These are phyloP conservation scores for Dendrocincla tyrannina DNA, from an alignment of 2,797 vertebrate genomes.

Conservation along the genomic window DNA sequence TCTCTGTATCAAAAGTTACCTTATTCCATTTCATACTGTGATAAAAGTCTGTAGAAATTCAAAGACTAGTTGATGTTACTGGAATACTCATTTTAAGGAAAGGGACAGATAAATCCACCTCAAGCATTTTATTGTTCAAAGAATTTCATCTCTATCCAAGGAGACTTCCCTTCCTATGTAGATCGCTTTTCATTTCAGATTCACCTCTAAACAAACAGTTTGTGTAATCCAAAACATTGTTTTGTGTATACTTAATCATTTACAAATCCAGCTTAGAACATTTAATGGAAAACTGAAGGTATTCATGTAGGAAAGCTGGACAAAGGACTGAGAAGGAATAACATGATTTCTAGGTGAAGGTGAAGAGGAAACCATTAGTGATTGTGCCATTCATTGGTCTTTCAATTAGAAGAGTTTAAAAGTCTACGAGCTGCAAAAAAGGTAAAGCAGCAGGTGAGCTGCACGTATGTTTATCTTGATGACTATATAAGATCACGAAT, in stretches of 20 bases:
- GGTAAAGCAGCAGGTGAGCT: background rate
- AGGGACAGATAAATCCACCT: background rate
- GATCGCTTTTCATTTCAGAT: background rate
- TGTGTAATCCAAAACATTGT: background rate
- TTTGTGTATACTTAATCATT: background rate
- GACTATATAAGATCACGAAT: background rate
- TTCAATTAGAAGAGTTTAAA: background rate
- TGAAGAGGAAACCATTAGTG: background rate
- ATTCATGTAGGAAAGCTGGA: background rate
- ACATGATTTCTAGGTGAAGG: accelerated
- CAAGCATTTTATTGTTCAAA: background rate
- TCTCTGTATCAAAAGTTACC: background rate
- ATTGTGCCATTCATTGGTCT: background rate
- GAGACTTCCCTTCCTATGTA: background rate
- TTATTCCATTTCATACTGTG: background rate
- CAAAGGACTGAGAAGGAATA: background rate
- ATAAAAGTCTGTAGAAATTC: background rate
- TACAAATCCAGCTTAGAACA: background rate
- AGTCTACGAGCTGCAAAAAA: background rate
- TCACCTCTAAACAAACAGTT: background rate
- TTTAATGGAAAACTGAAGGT: background rate
- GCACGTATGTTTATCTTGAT: background rate
- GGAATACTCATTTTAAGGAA: background rate
- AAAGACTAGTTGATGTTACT: background rate
- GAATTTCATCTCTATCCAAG: background rate